Conservation (phyloP, 2,797 vertebrate genomes). For the Glossophaga mutica region DNA sequence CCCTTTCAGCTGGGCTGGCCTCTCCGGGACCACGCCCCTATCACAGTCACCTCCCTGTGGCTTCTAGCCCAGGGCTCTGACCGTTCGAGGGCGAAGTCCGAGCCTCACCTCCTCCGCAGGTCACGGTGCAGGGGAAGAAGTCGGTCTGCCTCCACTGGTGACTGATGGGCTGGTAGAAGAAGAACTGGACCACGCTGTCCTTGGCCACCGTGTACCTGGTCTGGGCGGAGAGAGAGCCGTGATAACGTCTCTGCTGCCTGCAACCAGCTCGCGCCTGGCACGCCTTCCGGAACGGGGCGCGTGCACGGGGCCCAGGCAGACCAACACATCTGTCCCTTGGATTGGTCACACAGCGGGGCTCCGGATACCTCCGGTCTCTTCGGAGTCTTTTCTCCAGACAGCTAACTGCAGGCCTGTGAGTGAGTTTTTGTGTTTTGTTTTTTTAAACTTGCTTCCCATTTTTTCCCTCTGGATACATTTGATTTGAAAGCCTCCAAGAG, state of each 20-base stretch:
- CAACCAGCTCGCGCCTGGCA: background rate
- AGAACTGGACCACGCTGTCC: conserved; percentile 91
- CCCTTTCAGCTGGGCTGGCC: background rate
- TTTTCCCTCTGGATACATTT: background rate
- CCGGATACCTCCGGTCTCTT: background rate
- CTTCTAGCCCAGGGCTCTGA: conserved; percentile 32
- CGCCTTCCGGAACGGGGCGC: background rate
- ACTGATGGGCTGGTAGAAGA: conserved; percentile 95
- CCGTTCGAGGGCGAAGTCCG: background rate
- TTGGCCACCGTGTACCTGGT: conserved; percentile 87
- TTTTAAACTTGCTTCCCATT: background rate
- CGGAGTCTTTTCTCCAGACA: background rate
- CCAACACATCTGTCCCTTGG: background rate
- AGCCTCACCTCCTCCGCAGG: conserved; percentile 92
- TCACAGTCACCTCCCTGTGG: background rate
- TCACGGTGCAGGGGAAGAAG: conserved; percentile 95
- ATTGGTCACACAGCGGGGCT: background rate
- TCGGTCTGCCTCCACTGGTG: conserved; percentile 96
- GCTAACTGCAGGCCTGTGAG: background rate
- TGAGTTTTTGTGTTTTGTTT: background rate
- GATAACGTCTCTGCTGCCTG: conserved; percentile 33
- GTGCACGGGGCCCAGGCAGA: background rate
- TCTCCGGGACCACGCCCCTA: background rate
- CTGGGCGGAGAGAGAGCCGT: conserved; percentile 82
- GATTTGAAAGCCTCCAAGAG: background rate